Evolutionary conservation across 2,797 vertebrate genomes (phyloP).

Genomic region (Netta rufina): DNA sequence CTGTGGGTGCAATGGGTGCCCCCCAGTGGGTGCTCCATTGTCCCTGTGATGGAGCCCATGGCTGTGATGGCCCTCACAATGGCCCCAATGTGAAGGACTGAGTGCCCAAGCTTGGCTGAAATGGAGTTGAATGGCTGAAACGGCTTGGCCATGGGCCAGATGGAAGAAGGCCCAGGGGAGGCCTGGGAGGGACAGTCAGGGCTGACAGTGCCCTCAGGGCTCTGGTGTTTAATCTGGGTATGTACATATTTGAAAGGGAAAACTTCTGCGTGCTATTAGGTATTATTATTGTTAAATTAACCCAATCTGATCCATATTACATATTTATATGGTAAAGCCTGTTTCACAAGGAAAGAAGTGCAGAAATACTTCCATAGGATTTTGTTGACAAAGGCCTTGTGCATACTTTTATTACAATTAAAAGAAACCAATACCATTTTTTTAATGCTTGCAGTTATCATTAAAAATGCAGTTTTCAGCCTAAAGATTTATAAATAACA

Average conservation of each 20-base stretch:
- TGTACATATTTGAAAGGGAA: neutral
- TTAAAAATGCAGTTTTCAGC: neutral
- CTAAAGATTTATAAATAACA: neutral
- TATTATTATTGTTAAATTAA: neutral
- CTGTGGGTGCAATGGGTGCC: too few species aligned
- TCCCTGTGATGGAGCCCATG: fast-evolving
- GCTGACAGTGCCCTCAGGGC: neutral
- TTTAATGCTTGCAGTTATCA: neutral
- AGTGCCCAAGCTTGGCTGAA: fast-evolving
- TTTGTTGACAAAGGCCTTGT: neutral
- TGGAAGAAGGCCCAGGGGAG: neutral
- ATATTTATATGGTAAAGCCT: neutral
- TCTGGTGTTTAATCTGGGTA: neutral
- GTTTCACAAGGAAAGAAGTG: neutral
- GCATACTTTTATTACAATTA: neutral
- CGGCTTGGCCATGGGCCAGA: neutral
- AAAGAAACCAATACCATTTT: neutral
- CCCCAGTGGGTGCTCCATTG: too few species aligned
- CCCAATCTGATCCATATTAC: neutral
- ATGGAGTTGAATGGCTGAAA: neutral
- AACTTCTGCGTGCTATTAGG: neutral
- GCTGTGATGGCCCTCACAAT: neutral
- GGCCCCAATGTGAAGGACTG: fast-evolving
- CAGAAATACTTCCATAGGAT: neutral
- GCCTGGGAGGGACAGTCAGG: neutral